Percentiles rank a stretch among this genome's conserved stretches.
Conservation (phyloP, 35 echinoderm and acorn worm genomes). For the Ptychodera flava region DNA sequence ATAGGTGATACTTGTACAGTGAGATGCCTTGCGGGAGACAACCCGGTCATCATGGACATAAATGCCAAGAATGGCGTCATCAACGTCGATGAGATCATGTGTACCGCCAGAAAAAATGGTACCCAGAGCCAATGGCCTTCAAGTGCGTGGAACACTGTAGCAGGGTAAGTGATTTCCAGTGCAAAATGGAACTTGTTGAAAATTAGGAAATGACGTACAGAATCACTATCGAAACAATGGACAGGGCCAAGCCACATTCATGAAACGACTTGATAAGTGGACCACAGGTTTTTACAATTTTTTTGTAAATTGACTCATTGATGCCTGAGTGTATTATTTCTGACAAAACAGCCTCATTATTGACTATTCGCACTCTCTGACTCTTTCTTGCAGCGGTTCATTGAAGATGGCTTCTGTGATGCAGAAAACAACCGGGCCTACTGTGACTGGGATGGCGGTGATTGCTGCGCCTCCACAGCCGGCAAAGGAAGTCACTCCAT, state of each 20-base stretch:
- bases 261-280: too few relatives aligned
- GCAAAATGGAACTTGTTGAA: not conserved
- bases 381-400: conserved; percentile 27
- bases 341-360: not conserved
- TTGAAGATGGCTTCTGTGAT: conserved; percentile 37
- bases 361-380: too few relatives aligned
- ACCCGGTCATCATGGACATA: not conserved
- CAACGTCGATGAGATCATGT: conserved; percentile 19
- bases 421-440: conserved; percentile 50
- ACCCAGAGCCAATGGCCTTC: conserved; percentile 24
- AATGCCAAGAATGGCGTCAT: not conserved
- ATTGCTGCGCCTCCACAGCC: conserved; percentile 42
- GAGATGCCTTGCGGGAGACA: not conserved
- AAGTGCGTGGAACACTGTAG: conserved; percentile 37
- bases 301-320: not conserved
- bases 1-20: not conserved
- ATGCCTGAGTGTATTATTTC: not conserved
- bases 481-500: conserved; percentile 5
- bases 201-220: not conserved
- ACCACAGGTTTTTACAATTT: not conserved
- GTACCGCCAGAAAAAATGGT: conserved; percentile 52
- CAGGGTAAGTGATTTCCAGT: conserved; percentile 22
- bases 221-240: not conserved
- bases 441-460: conserved; percentile 59
- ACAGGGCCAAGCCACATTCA: not conserved